A percentile compares a stretch with the other conserved stretches of the same genome.
phyloP scores from a whole-genome alignment of 2,888 invertebrate genomes.

The Eurois occulta region DNA sequence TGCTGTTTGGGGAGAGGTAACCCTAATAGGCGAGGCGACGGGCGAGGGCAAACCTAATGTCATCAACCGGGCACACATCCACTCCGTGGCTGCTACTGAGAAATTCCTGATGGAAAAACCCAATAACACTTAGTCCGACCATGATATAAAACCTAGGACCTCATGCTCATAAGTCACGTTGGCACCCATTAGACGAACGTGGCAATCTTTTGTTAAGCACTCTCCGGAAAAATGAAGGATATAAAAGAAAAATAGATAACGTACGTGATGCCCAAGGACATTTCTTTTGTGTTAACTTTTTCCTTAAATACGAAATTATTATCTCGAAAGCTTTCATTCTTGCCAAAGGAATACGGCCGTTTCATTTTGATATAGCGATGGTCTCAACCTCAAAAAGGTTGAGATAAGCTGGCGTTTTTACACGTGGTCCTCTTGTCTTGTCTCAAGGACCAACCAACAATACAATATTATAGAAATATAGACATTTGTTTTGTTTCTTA shows the following conservation, averaged over 20 bases:
- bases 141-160: background rate
- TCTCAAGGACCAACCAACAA: slow-evolving; percentile 34
- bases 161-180: background rate
- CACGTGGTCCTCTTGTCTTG: slow-evolving; percentile 44
- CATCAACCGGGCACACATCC: background rate
- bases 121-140: background rate
- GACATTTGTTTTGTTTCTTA: slow-evolving; percentile 22
- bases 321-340: slow-evolving; percentile 25
- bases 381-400: slow-evolving; percentile 34
- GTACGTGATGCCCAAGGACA: slow-evolving; percentile 13
- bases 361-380: slow-evolving; percentile 34
- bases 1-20: too few species aligned
- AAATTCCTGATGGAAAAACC: background rate
- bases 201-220: background rate
- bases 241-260: slow-evolving; percentile 2
- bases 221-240: background rate
- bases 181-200: background rate
- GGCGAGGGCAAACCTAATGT: background rate
- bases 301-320: slow-evolving; percentile 29
- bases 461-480: background rate
- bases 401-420: slow-evolving; percentile 39
- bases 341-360: slow-evolving; percentile 21
- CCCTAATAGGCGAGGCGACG: too few species aligned
- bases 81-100: background rate
- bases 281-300: slow-evolving; percentile 28